Conservation (phyloP, 2,888 invertebrate genomes). For the Calliphora vomitoria region DNA sequence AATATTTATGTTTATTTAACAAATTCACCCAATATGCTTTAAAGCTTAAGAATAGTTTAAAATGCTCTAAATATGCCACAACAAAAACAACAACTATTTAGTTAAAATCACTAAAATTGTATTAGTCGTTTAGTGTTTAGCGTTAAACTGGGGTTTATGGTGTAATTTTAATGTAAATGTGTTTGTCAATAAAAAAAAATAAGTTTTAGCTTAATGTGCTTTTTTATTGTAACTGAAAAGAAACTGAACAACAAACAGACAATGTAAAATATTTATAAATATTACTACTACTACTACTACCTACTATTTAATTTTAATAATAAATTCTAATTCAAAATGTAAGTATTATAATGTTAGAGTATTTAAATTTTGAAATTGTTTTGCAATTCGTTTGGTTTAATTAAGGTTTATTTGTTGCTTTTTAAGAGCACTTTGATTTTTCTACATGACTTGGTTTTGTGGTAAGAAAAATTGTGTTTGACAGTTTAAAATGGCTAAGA, state of each 20-base stretch:
- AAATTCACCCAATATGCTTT: conserved; percentile 21
- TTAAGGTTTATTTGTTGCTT: neutral
- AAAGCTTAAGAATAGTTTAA: conserved; percentile 6
- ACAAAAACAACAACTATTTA: conserved; percentile 9
- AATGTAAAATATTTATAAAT: conserved; percentile 30
- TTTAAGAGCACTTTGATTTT: neutral
- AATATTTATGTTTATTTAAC: conserved; percentile 25
- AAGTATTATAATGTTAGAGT: conserved; percentile 24
- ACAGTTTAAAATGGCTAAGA: neutral
- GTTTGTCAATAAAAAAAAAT: conserved; percentile 20
- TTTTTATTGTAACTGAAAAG: conserved; percentile 37
- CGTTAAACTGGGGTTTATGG: conserved; percentile 63
- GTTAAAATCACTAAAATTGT: conserved; percentile 40
- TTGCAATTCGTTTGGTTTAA: conserved; percentile 32
- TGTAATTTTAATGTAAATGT: conserved; percentile 54
- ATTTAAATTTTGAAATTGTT: conserved; percentile 19
- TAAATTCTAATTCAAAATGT: conserved; percentile 24
- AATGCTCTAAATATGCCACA: neutral
- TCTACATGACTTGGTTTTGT: neutral
- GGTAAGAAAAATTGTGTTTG: neutral
- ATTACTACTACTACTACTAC: neutral
- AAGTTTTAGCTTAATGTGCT: conserved; percentile 55
- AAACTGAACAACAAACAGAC: conserved; percentile 8
- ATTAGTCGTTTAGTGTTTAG: conserved; percentile 32
- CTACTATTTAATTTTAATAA: neutral